Evolutionary conservation across 2,113 vertebrate species (phyloP), one percentile per base, ranked within the genome.

Genomic region (Clupea harengus): DNA sequence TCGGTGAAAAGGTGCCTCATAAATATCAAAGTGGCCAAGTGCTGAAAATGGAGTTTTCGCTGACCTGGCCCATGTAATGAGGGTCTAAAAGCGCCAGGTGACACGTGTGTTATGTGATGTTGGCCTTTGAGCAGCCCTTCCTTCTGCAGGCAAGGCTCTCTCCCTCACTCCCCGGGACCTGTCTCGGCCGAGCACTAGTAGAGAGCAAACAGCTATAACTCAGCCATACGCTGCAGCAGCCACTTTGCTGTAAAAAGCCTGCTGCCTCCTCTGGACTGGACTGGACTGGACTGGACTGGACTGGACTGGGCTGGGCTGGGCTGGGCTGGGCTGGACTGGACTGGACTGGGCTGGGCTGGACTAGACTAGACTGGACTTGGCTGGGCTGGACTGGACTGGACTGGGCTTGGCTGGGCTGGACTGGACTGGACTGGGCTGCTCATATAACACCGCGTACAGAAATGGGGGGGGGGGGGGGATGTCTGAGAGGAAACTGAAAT

Each of bases 91-190:
- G 72, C 28, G 15, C 28, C 32, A 78, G 72, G 28, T 78, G 72
- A 78, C 67, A 75, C 25, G 72, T 78, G 72, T 78, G 72, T 78
- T 78, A 78, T 78, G 72, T 78, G 72, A 78, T 39, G 89, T 32
- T 87, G 93, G 95, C 88, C 50, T 90, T 94, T 20, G 92, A 93
- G 87, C 94, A 93, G 50, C 94, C 92, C 92, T 60, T 50, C 39
- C 82, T 84, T 22, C 78, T n/a, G 82, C 83, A 84, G 15, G 54
- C 39, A n/a, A 49, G n/a, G 7, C 90, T 96, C 85, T 95, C 75
- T 57, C 47, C 60, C 39, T 32, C 64, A 13, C 54, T 54, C 82
- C 1, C 20, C 81, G 89, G 32, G 84, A 25, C 22, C 86, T 64
- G 83, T 44, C 78, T 81, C 83, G 22, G 82, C 85, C 85, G 45